Evolutionary conservation across 2,797 vertebrate species (phyloP).

Genomic region (Ctenopoma kingsleyae): DNA sequence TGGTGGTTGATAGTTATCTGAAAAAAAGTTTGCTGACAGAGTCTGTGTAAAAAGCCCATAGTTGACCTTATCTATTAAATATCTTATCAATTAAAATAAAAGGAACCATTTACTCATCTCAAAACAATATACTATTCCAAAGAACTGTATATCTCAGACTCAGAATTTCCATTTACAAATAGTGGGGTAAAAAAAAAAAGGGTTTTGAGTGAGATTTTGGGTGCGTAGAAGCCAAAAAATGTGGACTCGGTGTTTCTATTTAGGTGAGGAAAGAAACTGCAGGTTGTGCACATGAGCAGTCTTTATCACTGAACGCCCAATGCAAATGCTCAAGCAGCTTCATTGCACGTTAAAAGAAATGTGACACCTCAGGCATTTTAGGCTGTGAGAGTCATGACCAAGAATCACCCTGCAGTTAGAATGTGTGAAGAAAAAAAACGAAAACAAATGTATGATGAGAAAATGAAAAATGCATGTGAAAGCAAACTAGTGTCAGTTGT

Average conservation of each 20-base stretch:
- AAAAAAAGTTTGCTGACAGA: background rate
- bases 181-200: too few species aligned
- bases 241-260: background rate
- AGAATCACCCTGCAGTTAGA: background rate
- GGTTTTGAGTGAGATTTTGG: too few species aligned
- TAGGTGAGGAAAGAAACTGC: background rate
- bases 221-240: too few species aligned
- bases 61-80: background rate
- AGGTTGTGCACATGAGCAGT: background rate
- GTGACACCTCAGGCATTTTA: background rate
- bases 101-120: background rate
- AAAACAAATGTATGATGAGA: background rate
- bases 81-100: background rate
- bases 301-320: rapidly evolving
- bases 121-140: background rate
- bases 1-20: background rate
- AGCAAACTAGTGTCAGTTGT: background rate
- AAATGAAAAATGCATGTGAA: background rate
- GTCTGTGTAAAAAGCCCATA: background rate
- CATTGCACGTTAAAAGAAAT: too few species aligned
- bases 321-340: too few species aligned
- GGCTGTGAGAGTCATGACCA: too few species aligned
- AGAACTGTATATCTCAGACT: too few species aligned
- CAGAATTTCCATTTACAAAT: too few species aligned
- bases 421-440: background rate